phyloP scores from a whole-genome alignment of 2,113 vertebrate species.

The Spea bombifrons region DNA sequence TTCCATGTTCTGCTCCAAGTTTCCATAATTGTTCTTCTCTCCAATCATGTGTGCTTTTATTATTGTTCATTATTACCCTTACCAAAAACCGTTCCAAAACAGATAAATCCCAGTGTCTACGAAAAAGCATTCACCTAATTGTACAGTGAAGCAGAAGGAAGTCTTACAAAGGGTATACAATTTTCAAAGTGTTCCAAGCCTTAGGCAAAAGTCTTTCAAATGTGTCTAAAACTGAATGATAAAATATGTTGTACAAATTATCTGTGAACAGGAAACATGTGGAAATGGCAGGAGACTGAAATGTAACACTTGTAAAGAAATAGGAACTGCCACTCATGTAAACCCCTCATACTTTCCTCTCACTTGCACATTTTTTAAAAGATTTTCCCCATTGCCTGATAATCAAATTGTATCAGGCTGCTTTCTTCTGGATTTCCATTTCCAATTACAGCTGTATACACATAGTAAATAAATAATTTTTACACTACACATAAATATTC shows the following conservation, averaged over 20 bases:
- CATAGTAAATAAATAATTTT: constrained; percentile 30
- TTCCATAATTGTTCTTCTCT: constrained; percentile 52
- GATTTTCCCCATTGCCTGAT: constrained; percentile 57
- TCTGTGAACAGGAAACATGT: constrained; percentile 87
- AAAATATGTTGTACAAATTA: constrained; percentile 90
- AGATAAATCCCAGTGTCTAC: constrained; percentile 71
- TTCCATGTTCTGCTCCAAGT: constrained; percentile 43
- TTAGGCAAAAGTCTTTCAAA: constrained; percentile 88
- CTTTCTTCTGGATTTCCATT: constrained; percentile 18
- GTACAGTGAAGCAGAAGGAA: constrained; percentile 81
- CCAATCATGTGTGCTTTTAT: constrained; percentile 53
- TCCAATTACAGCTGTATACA: constrained; percentile 53
- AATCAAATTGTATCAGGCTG: constrained; percentile 61
- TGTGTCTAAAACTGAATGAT: constrained; percentile 86
- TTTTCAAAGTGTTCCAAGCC: constrained; percentile 87
- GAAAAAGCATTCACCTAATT: constrained; percentile 82
- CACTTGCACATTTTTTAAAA: constrained; percentile 59
- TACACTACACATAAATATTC: constrained; percentile 18
- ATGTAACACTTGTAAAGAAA: constrained; percentile 85
- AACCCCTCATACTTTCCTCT: constrained; percentile 65
- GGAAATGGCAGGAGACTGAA: constrained; percentile 79
- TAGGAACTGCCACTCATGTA: constrained; percentile 78
- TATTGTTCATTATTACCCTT: constrained; percentile 65
- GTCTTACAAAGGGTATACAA: constrained; percentile 81
- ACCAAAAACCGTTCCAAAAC: constrained; percentile 60